A percentile compares a stretch with the other conserved stretches of the same genome.
These are phyloP conservation scores for Parnassius apollo DNA, from an alignment of 2,888 invertebrate genomes.

Conservation along the genomic window DNA sequence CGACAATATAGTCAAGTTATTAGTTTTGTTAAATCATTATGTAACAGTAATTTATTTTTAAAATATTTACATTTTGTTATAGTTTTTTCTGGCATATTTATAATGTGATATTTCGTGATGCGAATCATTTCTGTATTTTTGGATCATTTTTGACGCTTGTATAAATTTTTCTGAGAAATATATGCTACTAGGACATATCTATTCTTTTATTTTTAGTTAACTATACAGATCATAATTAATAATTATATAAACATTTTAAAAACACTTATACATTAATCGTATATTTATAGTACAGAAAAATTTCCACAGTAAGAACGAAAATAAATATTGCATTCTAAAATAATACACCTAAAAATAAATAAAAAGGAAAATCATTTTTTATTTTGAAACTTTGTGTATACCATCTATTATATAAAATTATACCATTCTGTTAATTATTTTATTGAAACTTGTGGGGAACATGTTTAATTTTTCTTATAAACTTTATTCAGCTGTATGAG, in stretches of 20 bases:
- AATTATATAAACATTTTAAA: too few relatives aligned
- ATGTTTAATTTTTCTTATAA: not conserved
- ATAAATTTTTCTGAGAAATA: slow-evolving; percentile 73
- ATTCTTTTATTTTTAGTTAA: slow-evolving; percentile 35
- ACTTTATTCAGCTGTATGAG: not conserved
- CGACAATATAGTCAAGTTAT: slow-evolving; percentile 59
- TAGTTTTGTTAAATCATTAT: slow-evolving; percentile 63
- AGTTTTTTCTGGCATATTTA: slow-evolving; percentile 72
- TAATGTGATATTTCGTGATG: slow-evolving; percentile 75
- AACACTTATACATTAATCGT: too few relatives aligned
- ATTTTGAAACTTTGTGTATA: not conserved
- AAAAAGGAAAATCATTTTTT: too few relatives aligned
- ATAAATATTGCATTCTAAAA: too few relatives aligned
- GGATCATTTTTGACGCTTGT: slow-evolving; percentile 68
- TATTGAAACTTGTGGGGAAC: not conserved
- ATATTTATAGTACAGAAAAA: too few relatives aligned
- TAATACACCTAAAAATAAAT: too few relatives aligned
- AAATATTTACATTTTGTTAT: slow-evolving; percentile 71
- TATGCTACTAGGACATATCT: slow-evolving; percentile 57
- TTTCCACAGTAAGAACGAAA: not conserved
- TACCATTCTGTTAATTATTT: not conserved
- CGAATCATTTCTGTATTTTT: slow-evolving; percentile 73
- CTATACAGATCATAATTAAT: too few relatives aligned
- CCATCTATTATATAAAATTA: not conserved
- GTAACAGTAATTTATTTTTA: slow-evolving; percentile 69